These are phyloP conservation scores for Macropus fuliginosus DNA, from an alignment of 2,797 vertebrate genomes.

Conservation along the genomic window DNA sequence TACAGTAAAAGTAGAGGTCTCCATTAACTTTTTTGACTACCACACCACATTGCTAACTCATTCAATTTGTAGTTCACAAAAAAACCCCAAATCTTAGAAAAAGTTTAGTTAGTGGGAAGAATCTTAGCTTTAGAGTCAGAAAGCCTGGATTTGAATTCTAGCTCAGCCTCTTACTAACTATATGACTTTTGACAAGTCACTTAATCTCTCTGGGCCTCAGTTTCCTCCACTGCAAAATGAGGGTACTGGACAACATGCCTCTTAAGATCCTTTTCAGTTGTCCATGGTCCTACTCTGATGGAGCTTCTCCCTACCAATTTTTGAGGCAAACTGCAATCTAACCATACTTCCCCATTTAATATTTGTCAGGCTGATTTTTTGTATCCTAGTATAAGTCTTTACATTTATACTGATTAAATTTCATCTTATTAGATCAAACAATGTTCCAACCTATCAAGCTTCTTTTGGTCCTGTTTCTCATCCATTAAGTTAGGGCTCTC, in stretches of 20 bases:
- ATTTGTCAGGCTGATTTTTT: not conserved
- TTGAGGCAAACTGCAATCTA: not conserved
- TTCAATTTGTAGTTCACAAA: not conserved
- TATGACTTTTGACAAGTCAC: not conserved
- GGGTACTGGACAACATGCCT: not conserved
- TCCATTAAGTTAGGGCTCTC: not conserved
- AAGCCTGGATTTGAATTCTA: not conserved
- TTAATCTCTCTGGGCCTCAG: not conserved
- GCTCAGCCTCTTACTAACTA: not conserved
- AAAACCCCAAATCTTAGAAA: not conserved
- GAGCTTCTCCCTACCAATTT: not conserved
- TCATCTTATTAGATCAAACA: not conserved
- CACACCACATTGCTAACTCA: not conserved
- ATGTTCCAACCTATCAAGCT: not conserved
- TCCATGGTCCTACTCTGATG: not conserved
- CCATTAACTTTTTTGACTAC: not conserved
- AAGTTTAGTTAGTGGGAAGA: not conserved
- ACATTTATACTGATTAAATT: not conserved
- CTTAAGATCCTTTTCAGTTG: not conserved
- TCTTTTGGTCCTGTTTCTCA: not conserved
- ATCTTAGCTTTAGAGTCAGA: not conserved
- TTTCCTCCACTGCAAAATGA: no score
- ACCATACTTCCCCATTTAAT: not conserved
- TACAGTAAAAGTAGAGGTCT: not conserved
- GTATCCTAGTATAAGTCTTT: not conserved